phyloP scores from a whole-genome alignment of 2,113 vertebrate species.

The Lycocorax pyrrhopterus region DNA sequence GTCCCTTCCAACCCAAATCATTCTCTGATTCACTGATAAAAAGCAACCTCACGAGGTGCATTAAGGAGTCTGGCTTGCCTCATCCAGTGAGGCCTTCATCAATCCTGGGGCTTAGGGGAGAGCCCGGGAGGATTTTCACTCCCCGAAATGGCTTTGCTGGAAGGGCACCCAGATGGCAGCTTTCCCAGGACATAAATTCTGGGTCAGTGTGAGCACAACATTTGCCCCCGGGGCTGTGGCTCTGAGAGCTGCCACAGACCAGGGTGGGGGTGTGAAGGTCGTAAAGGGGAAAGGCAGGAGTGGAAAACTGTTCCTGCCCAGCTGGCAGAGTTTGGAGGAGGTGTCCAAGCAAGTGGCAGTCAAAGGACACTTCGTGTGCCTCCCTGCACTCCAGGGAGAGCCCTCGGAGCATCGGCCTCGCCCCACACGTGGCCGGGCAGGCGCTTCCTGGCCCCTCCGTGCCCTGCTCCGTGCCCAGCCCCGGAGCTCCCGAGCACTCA shows the following conservation, averaged over 20 bases:
- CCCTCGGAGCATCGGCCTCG: neutral
- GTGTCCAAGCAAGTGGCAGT: neutral
- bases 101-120: neutral
- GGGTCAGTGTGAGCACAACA: neutral
- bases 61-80: neutral
- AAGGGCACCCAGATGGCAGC: neutral
- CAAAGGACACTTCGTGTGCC: neutral
- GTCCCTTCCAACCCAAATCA: neutral
- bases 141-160: neutral
- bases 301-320: neutral
- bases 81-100: neutral
- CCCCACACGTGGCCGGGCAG: neutral
- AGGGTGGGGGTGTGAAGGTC: neutral
- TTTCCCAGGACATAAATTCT: neutral
- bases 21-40: neutral
- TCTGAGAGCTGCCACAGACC: neutral
- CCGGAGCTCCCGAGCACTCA: too few species aligned
- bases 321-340: neutral
- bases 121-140: neutral
- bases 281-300: fast-evolving
- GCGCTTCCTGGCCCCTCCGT: fast-evolving
- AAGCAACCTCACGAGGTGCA: neutral
- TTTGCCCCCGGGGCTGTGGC: neutral
- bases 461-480: neutral
- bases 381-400: neutral